phyloP scores from a whole-genome alignment of 2,888 invertebrate genomes.

The Phyto melanocephala region DNA sequence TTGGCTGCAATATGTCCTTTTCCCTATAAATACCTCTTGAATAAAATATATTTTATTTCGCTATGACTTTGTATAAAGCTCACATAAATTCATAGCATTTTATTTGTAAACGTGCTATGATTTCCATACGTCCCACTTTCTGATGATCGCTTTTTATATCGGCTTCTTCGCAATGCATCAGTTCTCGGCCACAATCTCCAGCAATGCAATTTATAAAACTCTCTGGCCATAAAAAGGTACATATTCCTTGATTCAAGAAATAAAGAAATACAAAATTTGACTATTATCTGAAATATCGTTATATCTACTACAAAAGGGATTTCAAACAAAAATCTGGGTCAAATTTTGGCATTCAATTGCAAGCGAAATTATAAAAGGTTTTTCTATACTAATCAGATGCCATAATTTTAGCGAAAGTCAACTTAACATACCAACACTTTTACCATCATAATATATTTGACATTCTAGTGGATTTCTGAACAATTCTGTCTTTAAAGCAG shows the following conservation, averaged over 20 bases:
- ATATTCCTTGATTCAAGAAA: constrained; percentile 59
- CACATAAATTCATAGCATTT: constrained; percentile 71
- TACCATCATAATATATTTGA: constrained; percentile 67
- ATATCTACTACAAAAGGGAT: no score
- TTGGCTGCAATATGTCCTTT: neutral
- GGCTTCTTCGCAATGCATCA: constrained; percentile 67
- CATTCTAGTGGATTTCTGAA: constrained; percentile 69
- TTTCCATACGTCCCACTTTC: constrained; percentile 67
- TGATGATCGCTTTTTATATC: constrained; percentile 57
- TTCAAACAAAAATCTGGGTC: no score
- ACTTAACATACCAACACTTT: constrained; percentile 13
- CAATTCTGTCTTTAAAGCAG: constrained; percentile 66
- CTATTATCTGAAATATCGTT: no score
- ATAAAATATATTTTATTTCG: neutral
- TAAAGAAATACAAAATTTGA: neutral
- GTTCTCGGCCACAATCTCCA: constrained; percentile 65
- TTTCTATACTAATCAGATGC: no score
- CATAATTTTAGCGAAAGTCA: no score
- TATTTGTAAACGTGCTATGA: constrained; percentile 69
- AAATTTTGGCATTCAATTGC: no score
- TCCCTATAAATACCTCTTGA: constrained; percentile 33
- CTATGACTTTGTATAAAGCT: constrained; percentile 36
- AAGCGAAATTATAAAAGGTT: no score
- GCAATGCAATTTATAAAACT: constrained; percentile 68
- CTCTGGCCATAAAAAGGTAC: constrained; percentile 67